Evolutionary conservation across 2,797 vertebrate species (phyloP).

Genomic region (Betta splendens): DNA sequence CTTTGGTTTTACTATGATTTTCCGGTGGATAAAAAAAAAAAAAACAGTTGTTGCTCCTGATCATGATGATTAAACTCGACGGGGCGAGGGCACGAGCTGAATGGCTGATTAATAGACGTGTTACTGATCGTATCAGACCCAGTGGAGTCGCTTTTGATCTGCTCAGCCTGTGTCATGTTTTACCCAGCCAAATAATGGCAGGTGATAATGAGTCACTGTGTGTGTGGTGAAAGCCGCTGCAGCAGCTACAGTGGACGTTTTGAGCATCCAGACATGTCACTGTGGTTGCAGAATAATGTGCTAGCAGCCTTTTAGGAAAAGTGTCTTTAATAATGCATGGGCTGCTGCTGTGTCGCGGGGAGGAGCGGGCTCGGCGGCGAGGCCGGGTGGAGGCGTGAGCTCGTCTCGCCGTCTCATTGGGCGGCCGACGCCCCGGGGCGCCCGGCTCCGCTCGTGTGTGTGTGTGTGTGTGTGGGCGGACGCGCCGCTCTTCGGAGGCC

Average conservation of each 20-base stretch:
- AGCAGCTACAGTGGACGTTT: constrained; percentile 71
- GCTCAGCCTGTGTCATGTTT: not conserved
- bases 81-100: not conserved
- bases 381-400: constrained; percentile 20
- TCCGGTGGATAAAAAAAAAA: not conserved
- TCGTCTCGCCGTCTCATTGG: constrained; percentile 54
- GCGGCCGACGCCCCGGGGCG: constrained; percentile 54
- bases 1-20: not conserved
- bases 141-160: not conserved
- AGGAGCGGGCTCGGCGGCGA: constrained; percentile 61
- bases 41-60: not conserved
- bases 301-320: constrained; percentile 83
- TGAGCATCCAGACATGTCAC: constrained; percentile 69
- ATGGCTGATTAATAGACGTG: not conserved
- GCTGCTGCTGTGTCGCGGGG: constrained; percentile 72
- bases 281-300: constrained; percentile 76
- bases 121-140: not conserved
- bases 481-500: constrained; percentile 55
- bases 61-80: not conserved
- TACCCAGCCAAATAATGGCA: not conserved
- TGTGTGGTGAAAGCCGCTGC: constrained; percentile 21
- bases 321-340: constrained; percentile 84
- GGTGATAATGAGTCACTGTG: constrained; percentile 1
- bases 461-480: no score
- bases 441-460: constrained; percentile 63